A percentile compares a stretch with the other conserved stretches of the same genome.
These are phyloP conservation scores for Melanotaenia nigrans DNA, from an alignment of 2,797 vertebrate species.

Conservation along the genomic window DNA sequence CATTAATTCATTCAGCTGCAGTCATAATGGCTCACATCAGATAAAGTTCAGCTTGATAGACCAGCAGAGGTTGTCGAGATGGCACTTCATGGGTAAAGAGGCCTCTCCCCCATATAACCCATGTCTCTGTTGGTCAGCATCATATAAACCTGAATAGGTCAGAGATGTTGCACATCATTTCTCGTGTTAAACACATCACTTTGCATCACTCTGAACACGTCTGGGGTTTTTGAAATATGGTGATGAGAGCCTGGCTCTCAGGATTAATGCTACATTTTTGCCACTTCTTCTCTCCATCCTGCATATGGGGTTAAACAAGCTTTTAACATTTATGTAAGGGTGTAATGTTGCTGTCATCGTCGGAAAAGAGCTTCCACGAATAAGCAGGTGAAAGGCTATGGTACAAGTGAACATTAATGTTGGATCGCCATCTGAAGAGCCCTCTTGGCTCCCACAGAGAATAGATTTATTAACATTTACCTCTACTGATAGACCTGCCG, in stretches of 20 bases:
- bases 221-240: conserved; percentile 17
- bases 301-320: conserved; percentile 64
- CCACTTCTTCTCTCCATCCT: conserved; percentile 39
- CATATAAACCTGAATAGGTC: conserved; percentile 61
- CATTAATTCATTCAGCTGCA: conserved; percentile 64
- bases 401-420: conserved; percentile 53
- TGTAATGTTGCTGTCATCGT: conserved; percentile 61
- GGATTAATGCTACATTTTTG: conserved; percentile 33
- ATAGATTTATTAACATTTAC: conserved; percentile 63
- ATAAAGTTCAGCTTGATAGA: conserved; percentile 67
- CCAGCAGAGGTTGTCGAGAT: conserved; percentile 55
- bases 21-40: conserved; percentile 61
- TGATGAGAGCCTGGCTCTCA: conserved; percentile 26
- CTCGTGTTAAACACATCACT: conserved; percentile 24
- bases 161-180: conserved; percentile 54
- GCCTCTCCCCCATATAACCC: conserved; percentile 44
- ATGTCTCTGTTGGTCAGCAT: conserved; percentile 52
- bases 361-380: conserved; percentile 57
- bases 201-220: conserved; percentile 23
- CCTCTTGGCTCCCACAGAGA: conserved; percentile 58
- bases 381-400: conserved; percentile 58
- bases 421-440: conserved; percentile 58
- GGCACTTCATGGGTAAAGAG: conserved; percentile 32
- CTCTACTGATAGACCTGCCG: conserved; percentile 28
- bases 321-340: conserved; percentile 65